Base-by-base conservation (phyloP, 2,113 vertebrate genomes). In the Felis chaus region DNA sequence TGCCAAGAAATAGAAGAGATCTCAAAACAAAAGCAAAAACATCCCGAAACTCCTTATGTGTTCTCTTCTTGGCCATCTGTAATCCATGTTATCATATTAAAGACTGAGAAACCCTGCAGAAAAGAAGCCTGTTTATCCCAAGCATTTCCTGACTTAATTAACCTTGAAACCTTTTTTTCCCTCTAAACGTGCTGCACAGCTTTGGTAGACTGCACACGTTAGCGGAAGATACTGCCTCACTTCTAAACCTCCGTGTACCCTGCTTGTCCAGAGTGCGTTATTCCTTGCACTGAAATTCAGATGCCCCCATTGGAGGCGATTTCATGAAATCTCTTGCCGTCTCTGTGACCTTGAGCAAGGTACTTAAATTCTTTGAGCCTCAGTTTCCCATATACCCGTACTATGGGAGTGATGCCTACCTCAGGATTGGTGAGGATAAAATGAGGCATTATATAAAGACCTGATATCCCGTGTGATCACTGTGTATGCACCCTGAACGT, bases 191-290 rank as follows among this genome's bases (percentile, higher is more conserved):
- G 8, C 78, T 55, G 12, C 45, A 31, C 41, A 68, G 23, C 36
- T 81, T 50, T 65, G 61, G 15, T 3, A 41, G 71, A 55, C 29
- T 10, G 9, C 12, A 53, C 29, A 1, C n/a, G 0, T 33, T 23
- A 13, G 69, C 65, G 12, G 5, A 31, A 79, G 86, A 12, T 18
- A 33, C 0, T 4, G 11, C n/a, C 39, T 31, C n/a, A 13, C 63
- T 33, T 5, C 76, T 6, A 3, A 19, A 7, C 29, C 5, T 21
- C 15, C 14, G 0, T 1, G 12, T 14, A 4, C 25, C 65, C 36
- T n/a, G 50, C 19, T 16, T 12, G 3, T 19, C 39, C 66, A 2
- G 21, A 8, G 78, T 69, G 33, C 15, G 0, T 50, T 61, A 14
- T 0, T 83, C 61, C 93, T 55, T 7, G 25, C 4, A 21, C 79